Percentiles rank a stretch among this genome's conserved stretches.
phyloP scores from a whole-genome alignment of 2,888 invertebrate genomes.

The Acanthopleura granulata region DNA sequence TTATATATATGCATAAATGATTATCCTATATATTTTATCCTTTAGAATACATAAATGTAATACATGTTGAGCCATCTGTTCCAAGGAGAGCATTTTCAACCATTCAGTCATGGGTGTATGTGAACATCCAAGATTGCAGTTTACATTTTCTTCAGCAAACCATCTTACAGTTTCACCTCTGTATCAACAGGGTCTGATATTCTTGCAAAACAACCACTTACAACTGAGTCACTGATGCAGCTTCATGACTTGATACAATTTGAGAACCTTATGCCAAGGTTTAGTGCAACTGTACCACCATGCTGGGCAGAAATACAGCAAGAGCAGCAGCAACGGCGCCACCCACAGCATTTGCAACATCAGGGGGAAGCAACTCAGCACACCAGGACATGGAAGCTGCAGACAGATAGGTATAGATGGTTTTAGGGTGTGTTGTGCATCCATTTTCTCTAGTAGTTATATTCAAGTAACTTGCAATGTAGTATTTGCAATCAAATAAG shows the following conservation, averaged over 20 bases:
- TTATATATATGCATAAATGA: no score
- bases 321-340: conserved; percentile 88
- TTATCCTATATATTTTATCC: no score
- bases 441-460: no score
- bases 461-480: no score
- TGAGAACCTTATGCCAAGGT: conserved; percentile 79
- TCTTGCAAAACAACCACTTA: conserved; percentile 73
- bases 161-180: background rate
- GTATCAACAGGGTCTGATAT: conserved; percentile 42
- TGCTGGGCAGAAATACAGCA: conserved; percentile 95
- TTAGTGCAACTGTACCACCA: conserved; percentile 89
- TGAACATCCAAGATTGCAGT: no score
- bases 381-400: conserved; percentile 89
- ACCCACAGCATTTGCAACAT: conserved; percentile 84
- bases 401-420: conserved; percentile 79
- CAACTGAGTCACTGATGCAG: conserved; percentile 74
- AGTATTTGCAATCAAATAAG: no score
- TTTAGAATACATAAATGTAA: no score
- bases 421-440: no score
- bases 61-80: no score
- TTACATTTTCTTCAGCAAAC: no score
- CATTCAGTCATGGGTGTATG: no score
- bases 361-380: conserved; percentile 79
- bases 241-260: conserved; percentile 84
- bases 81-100: no score